phyloP scores from a whole-genome alignment of 2,888 invertebrate species.

The Plagodis pulveraria region DNA sequence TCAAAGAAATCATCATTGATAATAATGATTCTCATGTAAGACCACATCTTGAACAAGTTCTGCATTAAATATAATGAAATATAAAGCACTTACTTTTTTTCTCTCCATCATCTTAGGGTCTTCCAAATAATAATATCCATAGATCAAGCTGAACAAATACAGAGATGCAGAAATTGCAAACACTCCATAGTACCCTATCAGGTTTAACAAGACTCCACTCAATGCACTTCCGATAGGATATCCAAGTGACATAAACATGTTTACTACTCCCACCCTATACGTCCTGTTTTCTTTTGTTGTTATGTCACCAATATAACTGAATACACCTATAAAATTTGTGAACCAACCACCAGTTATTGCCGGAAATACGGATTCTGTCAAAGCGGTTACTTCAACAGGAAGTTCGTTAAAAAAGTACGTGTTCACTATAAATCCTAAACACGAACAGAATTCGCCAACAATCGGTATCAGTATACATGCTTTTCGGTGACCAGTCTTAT shows the following conservation, averaged over 20 bases:
- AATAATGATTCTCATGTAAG: too few relatives aligned
- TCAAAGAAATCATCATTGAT: too few relatives aligned
- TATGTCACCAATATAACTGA: conserved; percentile 95
- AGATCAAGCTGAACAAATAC: conserved; percentile 89
- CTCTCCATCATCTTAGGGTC: conserved; percentile 80
- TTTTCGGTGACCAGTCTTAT: conserved; percentile 88
- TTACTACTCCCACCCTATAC: conserved; percentile 93
- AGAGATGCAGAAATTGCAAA: conserved; percentile 89
- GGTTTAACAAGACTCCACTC: conserved; percentile 89
- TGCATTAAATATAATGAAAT: too few relatives aligned
- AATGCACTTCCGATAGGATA: conserved; percentile 94
- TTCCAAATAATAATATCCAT: conserved; percentile 88
- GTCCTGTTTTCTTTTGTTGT: conserved; percentile 93
- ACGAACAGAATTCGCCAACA: conserved; percentile 91
- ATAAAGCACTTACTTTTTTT: conserved; percentile 28
- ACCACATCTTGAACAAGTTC: background rate
- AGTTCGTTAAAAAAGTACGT: conserved; percentile 91
- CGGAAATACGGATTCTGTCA: conserved; percentile 92
- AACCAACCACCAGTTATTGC: conserved; percentile 94
- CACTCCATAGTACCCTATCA: conserved; percentile 93
- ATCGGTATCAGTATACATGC: conserved; percentile 93
- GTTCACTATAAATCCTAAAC: conserved; percentile 90
- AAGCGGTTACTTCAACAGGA: conserved; percentile 91
- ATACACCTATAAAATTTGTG: conserved; percentile 93
- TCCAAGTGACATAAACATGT: conserved; percentile 94